Evolutionary conservation across 2,888 invertebrate species (phyloP), one percentile per base, ranked within the genome.

Genomic region (Latrodectus elegans): DNA sequence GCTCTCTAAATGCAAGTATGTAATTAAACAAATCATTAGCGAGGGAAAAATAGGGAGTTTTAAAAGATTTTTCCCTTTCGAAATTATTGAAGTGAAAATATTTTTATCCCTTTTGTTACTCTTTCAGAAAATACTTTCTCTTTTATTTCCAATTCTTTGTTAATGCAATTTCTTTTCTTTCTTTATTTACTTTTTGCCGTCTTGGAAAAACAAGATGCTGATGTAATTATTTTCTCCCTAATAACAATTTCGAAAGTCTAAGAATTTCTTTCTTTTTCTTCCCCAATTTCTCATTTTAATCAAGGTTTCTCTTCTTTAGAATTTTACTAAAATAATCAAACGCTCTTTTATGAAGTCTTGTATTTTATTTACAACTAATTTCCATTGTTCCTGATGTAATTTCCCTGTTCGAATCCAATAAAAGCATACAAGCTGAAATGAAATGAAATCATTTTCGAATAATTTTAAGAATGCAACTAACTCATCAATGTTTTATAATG

Each of bases 11-110:
- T 76, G 80, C 71, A 72, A 86, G 81, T 81, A 76, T 86, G 81
- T 76, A 86, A 86, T 86, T 86, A 86, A 81, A 81, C 75, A 86
- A 81, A 86, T 86, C 86, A 86, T 86, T 86, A 86, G 86, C 86
- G 76, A 77, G 53, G n/a, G 76, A 76, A 81, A 81, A 81, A 86
- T 76, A 76, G 81, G 70, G 72, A 84, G 53, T 22, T 84, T 84
- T 84, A 84, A 84, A 84, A 77, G 84, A 84, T 84, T 84, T 84
- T 73, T 38, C 38, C 77, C 64, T 77, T 84, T 84, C 76, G 64
- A 68, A 84, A 84, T 84, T 77, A 84, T 77, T 84, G 84, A 70
- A 84, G 84, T 67, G 84, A 64, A 71, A 38, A 84, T 38, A 72
- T 71, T 64, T 51, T 55, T 71, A 22, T 82, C 70, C 75, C n/a